Evolutionary conservation across 2,888 invertebrate species (phyloP), one percentile per base, ranked within the genome.

Genomic region (Dryadula phaetusa): DNA sequence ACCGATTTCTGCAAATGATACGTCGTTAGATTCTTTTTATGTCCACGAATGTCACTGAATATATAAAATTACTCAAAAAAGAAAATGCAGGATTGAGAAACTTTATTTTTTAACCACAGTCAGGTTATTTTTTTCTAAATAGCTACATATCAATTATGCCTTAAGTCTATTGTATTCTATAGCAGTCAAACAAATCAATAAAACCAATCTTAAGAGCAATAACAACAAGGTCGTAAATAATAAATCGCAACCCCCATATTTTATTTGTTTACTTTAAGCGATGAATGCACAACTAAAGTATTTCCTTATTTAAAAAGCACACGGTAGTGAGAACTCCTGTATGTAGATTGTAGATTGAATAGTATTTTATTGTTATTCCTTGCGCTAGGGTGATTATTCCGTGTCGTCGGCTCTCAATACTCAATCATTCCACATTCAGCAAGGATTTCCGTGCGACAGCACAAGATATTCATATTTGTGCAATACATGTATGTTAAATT

Each of bases 391-490:
- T 69, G 70, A 73, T 76, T 76, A 73, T 75, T 75, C 71, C 75
- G 66, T 66, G 72, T 72, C 75, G 72, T 56, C 70, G 74, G 67
- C 62, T 72, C 73, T 75, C 76, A 75, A 76, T 76, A 74, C 75
- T 73, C 76, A 76, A 76, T 76, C 75, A 74, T 71, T 72, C 67
- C 69, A 56, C 62, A 72, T 73, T 72, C 70, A 70, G 60, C 67
- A 46, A 49, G 67, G 40, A 65, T 64, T 70, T 60, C 67, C 62
- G 44, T 46, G 40, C 53, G 53, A 61, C 47, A 22, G 53, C 42
- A 56, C 61, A 44, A 32, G 52, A 40, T 32, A 49, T 60, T 49
- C 58, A 52, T 65, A 65, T 64, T 64, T 64, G 40, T 49, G 40
- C 64, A 56, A 58, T 58, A 37, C 46, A 58, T 58, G 40, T 64